These are phyloP conservation scores for Eulithis prunata DNA, from an alignment of 2,888 invertebrate species.

Conservation along the genomic window DNA sequence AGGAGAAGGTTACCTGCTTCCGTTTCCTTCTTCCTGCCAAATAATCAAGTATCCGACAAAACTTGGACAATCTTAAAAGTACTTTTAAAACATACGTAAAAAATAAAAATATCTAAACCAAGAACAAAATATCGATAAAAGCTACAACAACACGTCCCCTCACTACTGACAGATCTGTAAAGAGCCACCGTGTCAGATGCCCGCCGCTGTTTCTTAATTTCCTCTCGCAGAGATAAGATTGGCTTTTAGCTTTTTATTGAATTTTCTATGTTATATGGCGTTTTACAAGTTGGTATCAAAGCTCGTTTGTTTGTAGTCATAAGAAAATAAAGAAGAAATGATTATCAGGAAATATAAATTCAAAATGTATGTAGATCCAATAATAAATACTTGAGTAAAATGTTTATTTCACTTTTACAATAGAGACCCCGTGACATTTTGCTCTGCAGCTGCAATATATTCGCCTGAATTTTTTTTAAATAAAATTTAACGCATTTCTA, in stretches of 20 bases:
- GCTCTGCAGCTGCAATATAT: too few relatives aligned
- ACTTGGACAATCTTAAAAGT: too few relatives aligned
- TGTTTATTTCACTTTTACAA: too few relatives aligned
- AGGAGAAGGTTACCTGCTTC: too few relatives aligned
- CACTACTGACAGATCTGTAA: slow-evolving; percentile 74
- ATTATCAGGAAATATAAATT: not conserved
- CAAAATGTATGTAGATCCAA: not conserved
- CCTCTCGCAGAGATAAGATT: slow-evolving; percentile 82
- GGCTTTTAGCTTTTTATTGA: slow-evolving; percentile 85
- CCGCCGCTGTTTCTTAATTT: slow-evolving; percentile 84
- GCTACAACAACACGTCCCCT: slow-evolving; percentile 39
- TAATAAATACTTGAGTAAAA: too few relatives aligned
- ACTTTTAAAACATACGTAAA: too few relatives aligned
- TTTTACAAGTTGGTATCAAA: slow-evolving; percentile 67
- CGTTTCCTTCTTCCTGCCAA: too few relatives aligned
- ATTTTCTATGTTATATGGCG: slow-evolving; percentile 79
- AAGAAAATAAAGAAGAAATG: slow-evolving; percentile 24
- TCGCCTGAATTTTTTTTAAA: too few relatives aligned
- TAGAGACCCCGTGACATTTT: too few relatives aligned
- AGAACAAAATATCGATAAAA: slow-evolving; percentile 12
- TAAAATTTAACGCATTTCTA: too few relatives aligned
- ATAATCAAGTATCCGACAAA: too few relatives aligned
- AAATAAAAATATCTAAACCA: too few relatives aligned
- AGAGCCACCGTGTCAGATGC: slow-evolving; percentile 83
- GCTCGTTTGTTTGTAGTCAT: slow-evolving; percentile 28